Evolutionary conservation across 2,797 vertebrate genomes (phyloP), one percentile per base, ranked within the genome.

Genomic region (Chlorospingus flavigularis): DNA sequence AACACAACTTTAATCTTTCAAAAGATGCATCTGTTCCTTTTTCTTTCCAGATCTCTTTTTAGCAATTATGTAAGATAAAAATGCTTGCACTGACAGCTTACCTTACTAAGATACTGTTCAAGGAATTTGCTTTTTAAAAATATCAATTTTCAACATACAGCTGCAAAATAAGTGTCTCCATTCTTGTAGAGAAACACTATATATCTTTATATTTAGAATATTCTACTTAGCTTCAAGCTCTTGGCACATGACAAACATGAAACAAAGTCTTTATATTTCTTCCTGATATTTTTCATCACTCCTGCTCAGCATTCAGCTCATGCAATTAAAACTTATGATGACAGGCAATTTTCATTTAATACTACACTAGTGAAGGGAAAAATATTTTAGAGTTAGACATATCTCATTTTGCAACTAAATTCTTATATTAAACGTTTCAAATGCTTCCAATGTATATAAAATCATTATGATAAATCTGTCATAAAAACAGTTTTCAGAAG

Each of bases 21-120:
- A 45, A 77, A 55, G 48, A 68, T 92, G 48, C 28, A 75, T 65
- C 67, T 91, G 51, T 53, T 88, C 47, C 26, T 35, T 96, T 86
- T 63, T 19, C 89, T 90, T 54, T 28, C 50, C 76, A 91, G 70
- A 53, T 81, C 71, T 66, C 42, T 47, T 78, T 88, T 88, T 58
- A 89, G 80, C 43, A 92, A 89, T 88, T 95, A 92, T 51, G 61
- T 86, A 58, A 97, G 92, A 88, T 18, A 45, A 40, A 95, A 95
- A 74, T 81, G 45, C 74, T 96, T 66, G 55, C 67, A 88, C 37
- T 74, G 72, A 39, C 71, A 95, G 39, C 71, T 78, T 73, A 93
- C 23, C 33, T 94, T 68, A 92, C 37, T 62, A 79, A 94, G 86
- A 79, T 77, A 88, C 23, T 89, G 57, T 17, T 80, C 71, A 93